These are phyloP conservation scores for Hymenopus coronatus DNA, from an alignment of 2,888 invertebrate genomes.

Conservation along the genomic window DNA sequence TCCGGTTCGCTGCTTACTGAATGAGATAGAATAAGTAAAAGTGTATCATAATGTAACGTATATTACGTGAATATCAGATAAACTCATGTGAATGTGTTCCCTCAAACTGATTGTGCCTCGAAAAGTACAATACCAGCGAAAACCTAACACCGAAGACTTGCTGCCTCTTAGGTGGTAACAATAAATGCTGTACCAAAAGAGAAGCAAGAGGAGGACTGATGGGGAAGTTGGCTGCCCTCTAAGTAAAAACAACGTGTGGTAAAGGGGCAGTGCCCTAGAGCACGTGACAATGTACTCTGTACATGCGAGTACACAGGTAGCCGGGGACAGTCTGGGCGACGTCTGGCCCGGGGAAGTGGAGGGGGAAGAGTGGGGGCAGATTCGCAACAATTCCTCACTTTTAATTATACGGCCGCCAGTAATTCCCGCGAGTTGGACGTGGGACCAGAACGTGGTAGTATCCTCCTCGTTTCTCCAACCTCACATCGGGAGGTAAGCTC, in stretches of 20 bases:
- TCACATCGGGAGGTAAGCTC: not conserved
- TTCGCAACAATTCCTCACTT: not conserved
- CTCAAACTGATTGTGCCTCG: not conserved
- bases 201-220: not conserved
- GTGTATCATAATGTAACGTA: too few relatives aligned
- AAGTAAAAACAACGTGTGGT: not conserved
- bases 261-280: not conserved
- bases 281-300: not conserved
- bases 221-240: not conserved
- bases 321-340: not conserved
- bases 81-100: too few relatives aligned
- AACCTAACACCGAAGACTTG: not conserved
- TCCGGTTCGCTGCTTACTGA: too few relatives aligned
- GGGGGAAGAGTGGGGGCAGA: not conserved
- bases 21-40: too few relatives aligned
- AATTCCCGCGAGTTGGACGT: not conserved
- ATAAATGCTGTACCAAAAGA: too few relatives aligned
- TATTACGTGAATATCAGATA: too few relatives aligned
- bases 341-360: not conserved
- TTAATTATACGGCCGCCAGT: slow-evolving; percentile 5
- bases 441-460: not conserved
- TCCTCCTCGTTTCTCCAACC: not conserved
- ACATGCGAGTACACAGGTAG: not conserved
- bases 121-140: not conserved
- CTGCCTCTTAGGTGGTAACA: too few relatives aligned